Evolutionary conservation across 2,797 vertebrate species (phyloP).

Genomic region (Sebastes reedi): DNA sequence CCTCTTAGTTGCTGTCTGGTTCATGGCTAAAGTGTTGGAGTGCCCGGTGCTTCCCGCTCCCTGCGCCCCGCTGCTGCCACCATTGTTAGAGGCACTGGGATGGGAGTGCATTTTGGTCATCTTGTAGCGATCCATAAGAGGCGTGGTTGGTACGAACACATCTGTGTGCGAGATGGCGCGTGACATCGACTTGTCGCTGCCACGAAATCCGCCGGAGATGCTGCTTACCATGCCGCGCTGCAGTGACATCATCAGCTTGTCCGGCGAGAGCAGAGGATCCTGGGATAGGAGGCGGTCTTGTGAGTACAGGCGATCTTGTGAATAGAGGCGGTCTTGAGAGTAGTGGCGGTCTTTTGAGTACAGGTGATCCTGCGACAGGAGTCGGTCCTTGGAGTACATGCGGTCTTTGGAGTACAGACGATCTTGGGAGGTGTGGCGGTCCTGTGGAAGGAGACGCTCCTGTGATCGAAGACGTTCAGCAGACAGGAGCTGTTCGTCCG

Average conservation of each 20-base stretch:
- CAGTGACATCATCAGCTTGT: slow-evolving; percentile 91
- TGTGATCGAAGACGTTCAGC: slow-evolving; percentile 96
- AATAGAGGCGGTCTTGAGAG: slow-evolving; percentile 83
- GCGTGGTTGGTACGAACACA: slow-evolving; percentile 95
- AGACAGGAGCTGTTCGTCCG: slow-evolving; percentile 94
- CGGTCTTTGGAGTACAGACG: slow-evolving; percentile 90
- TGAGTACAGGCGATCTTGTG: slow-evolving; percentile 94
- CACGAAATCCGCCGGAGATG: slow-evolving; percentile 79
- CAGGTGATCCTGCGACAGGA: slow-evolving; percentile 89
- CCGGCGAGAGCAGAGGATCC: slow-evolving; percentile 96
- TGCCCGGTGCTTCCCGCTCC: slow-evolving; percentile 41
- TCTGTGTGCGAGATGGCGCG: slow-evolving; percentile 97
- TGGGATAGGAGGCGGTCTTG: slow-evolving; percentile 89
- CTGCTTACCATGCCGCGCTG: slow-evolving; percentile 85
- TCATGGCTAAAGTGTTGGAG: slow-evolving; percentile 93
- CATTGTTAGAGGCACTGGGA: slow-evolving; percentile 96
- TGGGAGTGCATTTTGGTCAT: slow-evolving; percentile 99
- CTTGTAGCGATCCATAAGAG: slow-evolving; percentile 96
- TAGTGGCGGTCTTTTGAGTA: slow-evolving; percentile 82
- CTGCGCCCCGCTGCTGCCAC: slow-evolving; percentile 12
- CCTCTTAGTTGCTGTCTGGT: slow-evolving; percentile 93
- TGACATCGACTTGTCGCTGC: slow-evolving; percentile 87
- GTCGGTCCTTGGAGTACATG: slow-evolving; percentile 92
- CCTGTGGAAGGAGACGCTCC: slow-evolving; percentile 94
- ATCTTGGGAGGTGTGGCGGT: slow-evolving; percentile 91